Evolutionary conservation across 2,888 invertebrate species (phyloP).

Genomic region (Drosophila sordidapex): DNA sequence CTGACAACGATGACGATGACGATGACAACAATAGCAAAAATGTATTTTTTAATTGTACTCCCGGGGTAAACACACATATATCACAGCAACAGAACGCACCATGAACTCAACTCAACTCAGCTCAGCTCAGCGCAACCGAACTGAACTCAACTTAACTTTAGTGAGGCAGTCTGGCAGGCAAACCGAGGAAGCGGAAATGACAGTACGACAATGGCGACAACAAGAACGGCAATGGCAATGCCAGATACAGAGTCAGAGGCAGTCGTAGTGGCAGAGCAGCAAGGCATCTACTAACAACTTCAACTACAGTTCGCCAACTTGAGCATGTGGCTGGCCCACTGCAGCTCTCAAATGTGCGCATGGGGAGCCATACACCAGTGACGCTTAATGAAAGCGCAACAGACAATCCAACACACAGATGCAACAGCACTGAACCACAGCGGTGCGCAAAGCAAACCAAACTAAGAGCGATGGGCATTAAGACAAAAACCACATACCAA

Average conservation of each 20-base stretch:
- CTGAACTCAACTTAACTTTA: constrained; percentile 44
- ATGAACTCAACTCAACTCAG: constrained; percentile 61
- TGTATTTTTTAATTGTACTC: constrained; percentile 80
- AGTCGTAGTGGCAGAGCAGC: constrained; percentile 1
- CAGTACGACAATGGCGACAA: constrained; percentile 74
- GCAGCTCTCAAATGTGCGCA: constrained; percentile 57
- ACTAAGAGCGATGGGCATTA: constrained; percentile 25
- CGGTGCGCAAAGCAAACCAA: constrained; percentile 36
- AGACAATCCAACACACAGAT: constrained; percentile 42
- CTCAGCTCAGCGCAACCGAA: constrained; percentile 37
- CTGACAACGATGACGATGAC: constrained; percentile 59
- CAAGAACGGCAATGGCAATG: constrained; percentile 71
- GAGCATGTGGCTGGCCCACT: constrained; percentile 32
- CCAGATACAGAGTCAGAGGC: constrained; percentile 44
- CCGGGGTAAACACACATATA: constrained; percentile 75
- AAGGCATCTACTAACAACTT: constrained; percentile 32
- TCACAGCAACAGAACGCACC: constrained; percentile 53
- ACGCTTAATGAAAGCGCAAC: constrained; percentile 79
- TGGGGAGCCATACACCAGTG: constrained; percentile 76
- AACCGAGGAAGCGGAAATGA: constrained; percentile 75
- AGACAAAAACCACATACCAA: constrained; percentile 44
- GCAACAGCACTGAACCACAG: constrained; percentile 50
- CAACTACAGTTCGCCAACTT: constrained; percentile 64
- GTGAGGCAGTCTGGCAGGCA: constrained; percentile 47
- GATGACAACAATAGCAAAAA: constrained; percentile 73